Percentiles rank a stretch among this genome's conserved stretches.
phyloP scores from a whole-genome alignment of 2,888 invertebrate genomes.

The Hipparchia sbordonii region DNA sequence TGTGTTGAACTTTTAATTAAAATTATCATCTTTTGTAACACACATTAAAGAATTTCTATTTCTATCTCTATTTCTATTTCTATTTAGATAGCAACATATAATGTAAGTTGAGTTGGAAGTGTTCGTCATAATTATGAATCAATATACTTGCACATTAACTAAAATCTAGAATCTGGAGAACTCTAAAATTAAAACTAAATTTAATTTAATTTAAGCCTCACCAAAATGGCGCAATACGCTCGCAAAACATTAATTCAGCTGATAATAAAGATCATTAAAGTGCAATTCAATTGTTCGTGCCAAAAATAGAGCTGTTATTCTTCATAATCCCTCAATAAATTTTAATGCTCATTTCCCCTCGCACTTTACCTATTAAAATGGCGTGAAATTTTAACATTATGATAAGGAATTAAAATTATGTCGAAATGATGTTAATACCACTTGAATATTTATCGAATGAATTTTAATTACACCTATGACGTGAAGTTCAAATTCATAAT shows the following conservation, averaged over 20 bases:
- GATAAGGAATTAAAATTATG: constrained; percentile 3
- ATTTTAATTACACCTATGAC: neutral
- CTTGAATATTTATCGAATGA: neutral
- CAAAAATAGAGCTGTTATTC: constrained; percentile 6
- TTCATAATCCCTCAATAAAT: constrained; percentile 17
- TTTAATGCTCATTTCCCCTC: constrained; percentile 10
- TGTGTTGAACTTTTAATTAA: no score
- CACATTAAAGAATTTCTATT: no score
- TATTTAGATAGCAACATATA: neutral
- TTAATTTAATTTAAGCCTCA: no score
- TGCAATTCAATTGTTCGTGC: constrained; percentile 10
- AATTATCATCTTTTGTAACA: no score
- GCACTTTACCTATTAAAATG: constrained; percentile 5
- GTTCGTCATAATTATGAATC: no score
- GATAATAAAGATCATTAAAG: constrained; percentile 9
- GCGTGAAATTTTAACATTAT: constrained; percentile 11
- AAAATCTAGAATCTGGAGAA: neutral
- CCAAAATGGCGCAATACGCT: neutral
- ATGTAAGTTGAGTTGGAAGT: neutral
- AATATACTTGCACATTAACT: neutral
- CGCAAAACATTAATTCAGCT: constrained; percentile 2
- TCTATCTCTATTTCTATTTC: no score
- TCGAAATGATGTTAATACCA: neutral
- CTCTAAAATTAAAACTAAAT: no score
- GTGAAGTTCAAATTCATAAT: no score